Conservation (phyloP, 1,140 invertebrate species). For the Drosophila prosaltans region DNA sequence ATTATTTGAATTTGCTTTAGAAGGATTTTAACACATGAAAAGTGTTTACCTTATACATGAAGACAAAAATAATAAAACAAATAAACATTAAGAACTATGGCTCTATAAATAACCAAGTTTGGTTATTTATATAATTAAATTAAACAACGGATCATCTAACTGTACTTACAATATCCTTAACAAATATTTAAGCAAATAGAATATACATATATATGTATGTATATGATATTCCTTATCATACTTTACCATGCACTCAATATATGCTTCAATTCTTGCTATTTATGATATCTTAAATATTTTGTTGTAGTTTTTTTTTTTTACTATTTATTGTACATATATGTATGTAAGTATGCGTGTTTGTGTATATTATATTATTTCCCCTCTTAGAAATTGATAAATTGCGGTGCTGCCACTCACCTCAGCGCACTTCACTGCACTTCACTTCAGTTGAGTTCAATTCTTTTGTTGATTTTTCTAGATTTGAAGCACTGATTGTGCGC, state of each 20-base stretch:
- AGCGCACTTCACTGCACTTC: constrained; percentile 28
- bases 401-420: constrained; percentile 46
- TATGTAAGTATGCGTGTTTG: constrained; percentile 12
- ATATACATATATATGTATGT: no score
- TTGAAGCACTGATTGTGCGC: constrained; percentile 75
- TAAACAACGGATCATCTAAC: no score
- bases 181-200: background rate
- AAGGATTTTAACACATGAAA: no score
- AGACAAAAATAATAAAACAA: no score
- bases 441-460: constrained; percentile 67
- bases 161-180: background rate
- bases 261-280: background rate
- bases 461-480: constrained; percentile 79
- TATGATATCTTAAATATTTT: constrained; percentile 4
- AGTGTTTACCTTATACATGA: no score
- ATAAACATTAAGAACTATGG: no score
- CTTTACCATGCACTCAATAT: background rate
- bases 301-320: background rate
- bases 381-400: constrained; percentile 44
- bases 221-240: background rate
- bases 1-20: no score
- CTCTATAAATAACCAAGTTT: no score
- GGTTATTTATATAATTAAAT: no score
- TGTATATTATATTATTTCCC: constrained; percentile 35
- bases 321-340: constrained; percentile 16